A percentile compares a stretch with the other conserved stretches of the same genome.
phyloP scores from a whole-genome alignment of 2,797 vertebrate species.

The Peromyscus nudipes region DNA sequence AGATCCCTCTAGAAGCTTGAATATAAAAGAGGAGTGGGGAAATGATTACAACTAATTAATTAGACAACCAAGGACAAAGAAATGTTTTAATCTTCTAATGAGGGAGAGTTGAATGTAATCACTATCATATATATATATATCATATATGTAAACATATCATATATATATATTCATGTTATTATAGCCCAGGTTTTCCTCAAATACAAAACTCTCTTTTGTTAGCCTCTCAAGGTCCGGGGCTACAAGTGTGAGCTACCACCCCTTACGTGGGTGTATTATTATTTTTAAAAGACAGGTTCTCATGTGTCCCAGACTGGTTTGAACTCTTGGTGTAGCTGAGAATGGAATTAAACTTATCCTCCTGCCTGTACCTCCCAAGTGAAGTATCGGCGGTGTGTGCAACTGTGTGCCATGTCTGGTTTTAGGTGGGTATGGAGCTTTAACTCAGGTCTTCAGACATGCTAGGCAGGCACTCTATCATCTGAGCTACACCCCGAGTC shows the following conservation, averaged over 20 bases:
- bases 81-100: neutral
- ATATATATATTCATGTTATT: neutral
- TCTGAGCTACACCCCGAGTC: neutral
- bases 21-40: neutral
- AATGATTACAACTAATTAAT: neutral
- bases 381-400: no score
- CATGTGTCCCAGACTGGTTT: neutral
- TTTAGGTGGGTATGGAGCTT: neutral
- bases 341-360: neutral
- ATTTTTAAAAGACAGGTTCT: neutral
- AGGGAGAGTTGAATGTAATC: neutral
- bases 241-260: neutral
- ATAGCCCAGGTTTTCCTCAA: neutral
- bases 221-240: neutral
- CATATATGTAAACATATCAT: neutral
- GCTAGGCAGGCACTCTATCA: neutral
- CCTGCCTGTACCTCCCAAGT: neutral
- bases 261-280: neutral
- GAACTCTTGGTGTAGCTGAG: neutral
- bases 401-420: neutral
- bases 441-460: neutral
- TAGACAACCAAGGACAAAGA: neutral
- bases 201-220: neutral
- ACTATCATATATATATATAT: neutral
- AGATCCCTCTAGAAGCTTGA: neutral